Evolutionary conservation across 1,140 invertebrate genomes (phyloP).

Genomic region (Sycophaga agraensis): DNA sequence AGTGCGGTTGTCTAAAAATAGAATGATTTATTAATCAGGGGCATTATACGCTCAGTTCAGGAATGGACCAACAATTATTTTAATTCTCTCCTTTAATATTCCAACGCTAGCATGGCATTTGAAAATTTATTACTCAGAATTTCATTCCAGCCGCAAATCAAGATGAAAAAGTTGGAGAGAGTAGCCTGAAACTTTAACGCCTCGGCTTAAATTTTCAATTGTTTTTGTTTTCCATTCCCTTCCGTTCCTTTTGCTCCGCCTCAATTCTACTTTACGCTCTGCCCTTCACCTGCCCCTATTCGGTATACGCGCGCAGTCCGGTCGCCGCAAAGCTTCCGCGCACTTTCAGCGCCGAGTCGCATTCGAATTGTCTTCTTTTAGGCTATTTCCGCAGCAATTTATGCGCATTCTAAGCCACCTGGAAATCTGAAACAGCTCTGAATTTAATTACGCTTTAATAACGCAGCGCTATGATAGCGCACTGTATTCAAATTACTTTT

Average conservation of each 20-base stretch:
- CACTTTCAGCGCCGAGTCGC: neutral
- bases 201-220: neutral
- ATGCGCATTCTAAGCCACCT: conserved; percentile 5
- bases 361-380: conserved; percentile 6
- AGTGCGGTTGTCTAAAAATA: too few relatives aligned
- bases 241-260: neutral
- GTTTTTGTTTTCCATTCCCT: neutral
- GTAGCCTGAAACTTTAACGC: neutral
- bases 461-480: too few relatives aligned
- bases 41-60: too few relatives aligned
- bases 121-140: too few relatives aligned
- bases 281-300: neutral
- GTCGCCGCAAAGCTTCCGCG: neutral
- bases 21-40: too few relatives aligned
- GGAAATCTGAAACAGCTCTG: neutral
- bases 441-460: conserved; percentile 10
- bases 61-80: too few relatives aligned
- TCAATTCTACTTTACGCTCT: neutral
- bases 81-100: too few relatives aligned
- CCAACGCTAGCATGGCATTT: too few relatives aligned
- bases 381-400: conserved; percentile 1
- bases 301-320: neutral
- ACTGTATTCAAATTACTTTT: too few relatives aligned
- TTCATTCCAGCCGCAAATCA: too few relatives aligned
- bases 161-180: neutral